Base-by-base conservation (phyloP, 2,113 vertebrate genomes). In the Colossoma macropomum region DNA sequence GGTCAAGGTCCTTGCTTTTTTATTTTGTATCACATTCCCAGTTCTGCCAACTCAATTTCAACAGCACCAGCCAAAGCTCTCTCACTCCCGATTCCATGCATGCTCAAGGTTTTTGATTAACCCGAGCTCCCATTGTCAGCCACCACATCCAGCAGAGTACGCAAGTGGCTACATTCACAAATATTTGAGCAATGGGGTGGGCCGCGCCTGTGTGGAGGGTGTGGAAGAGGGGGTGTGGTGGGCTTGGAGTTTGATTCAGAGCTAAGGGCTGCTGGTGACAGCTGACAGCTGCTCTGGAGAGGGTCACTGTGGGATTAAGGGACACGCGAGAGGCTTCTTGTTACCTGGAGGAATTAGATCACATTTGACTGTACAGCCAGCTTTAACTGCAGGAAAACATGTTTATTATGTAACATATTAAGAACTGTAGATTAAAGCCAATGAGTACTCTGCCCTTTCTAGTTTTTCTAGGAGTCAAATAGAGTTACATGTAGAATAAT, bases 121-220 rank as follows among this genome's bases (percentile, higher is more conserved):
- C 68, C 50, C 79, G 25, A 6, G n/a, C 54, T 30, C 62, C 56
- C 27, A 30, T 69, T 83, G 52, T 41, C 59, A 32, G 21, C 30
- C 41, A 8, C 12, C 19, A 9, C 59, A 48, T 87, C 66, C 66
- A 48, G 77, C 48, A 30, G 38, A 62, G 34, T 48, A 27, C 17
- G 38, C 15, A n/a, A 48, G 75, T 28, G 41, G 54, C 23, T 25
- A 73, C 30, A 34, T 38, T 76, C 63, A 73, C 83, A 90, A 88
- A 86, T 85, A 88, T 90, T 81, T 85, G 52, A 87, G 80, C 72
- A 79, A 88, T 88, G 85, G 68, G 77, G 50, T 15, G 41, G 16
- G 80, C n/a, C 38, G 45, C 73, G 28, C 62, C 63, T 79, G 65
- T 68, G 72, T 41, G 28, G n/a, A 34, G 75, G 86, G 86, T 81